Conservation (phyloP, 2,113 vertebrate species). For the Ceyx cyanopectus region DNA sequence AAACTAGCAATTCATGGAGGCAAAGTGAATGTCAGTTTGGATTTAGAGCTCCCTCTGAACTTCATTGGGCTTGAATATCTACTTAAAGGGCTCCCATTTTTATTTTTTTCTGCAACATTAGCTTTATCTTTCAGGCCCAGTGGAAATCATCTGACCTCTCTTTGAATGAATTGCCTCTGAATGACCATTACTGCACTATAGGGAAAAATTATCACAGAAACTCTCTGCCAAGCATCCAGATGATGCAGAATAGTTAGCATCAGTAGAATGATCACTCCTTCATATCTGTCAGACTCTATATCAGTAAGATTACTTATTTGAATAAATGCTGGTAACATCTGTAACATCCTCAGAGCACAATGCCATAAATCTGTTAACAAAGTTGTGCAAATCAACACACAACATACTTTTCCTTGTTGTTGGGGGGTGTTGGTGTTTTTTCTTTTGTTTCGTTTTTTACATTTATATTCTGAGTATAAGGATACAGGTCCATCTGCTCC, state of each 20-base stretch:
- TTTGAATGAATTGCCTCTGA: constrained; percentile 5
- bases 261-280: neutral
- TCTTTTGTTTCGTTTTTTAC: no score
- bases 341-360: neutral
- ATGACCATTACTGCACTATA: neutral
- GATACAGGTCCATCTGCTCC: neutral
- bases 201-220: neutral
- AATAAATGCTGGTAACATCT: neutral
- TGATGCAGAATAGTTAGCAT: neutral
- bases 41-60: constrained; percentile 10
- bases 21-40: neutral
- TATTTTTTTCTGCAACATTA: constrained; percentile 24
- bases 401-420: neutral
- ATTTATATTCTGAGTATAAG: neutral
- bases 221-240: neutral
- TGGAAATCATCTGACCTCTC: neutral
- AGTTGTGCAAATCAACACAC: neutral
- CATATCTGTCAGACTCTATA: neutral
- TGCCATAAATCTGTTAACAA: neutral
- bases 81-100: neutral
- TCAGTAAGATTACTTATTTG: neutral
- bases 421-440: no score
- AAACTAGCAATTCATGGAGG: neutral
- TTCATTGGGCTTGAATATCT: neutral
- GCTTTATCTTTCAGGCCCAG: neutral